Conservation (phyloP, 2,888 invertebrate species). For the Ennomos erosarius region DNA sequence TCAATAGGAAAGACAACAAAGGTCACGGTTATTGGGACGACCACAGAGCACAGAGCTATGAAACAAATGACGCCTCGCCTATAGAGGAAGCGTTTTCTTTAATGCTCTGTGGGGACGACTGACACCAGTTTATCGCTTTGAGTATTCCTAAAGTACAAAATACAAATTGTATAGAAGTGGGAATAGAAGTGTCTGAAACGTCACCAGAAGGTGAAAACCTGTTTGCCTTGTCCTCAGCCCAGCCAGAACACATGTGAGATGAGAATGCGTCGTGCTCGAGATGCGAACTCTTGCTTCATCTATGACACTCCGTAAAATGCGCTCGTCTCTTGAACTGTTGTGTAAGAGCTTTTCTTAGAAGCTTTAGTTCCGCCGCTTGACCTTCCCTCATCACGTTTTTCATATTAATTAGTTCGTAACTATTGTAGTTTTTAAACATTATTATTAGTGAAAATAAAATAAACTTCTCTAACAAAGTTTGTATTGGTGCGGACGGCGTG, state of each 20-base stretch:
- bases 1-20: too few relatives aligned
- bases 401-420: background rate
- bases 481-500: background rate
- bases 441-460: background rate
- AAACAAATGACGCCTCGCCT: too few relatives aligned
- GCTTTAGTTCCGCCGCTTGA: slow-evolving; percentile 8
- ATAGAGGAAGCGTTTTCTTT: too few relatives aligned
- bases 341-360: slow-evolving; percentile 20
- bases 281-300: background rate
- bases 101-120: too few relatives aligned
- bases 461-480: slow-evolving; percentile 4
- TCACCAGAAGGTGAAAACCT: background rate
- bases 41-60: too few relatives aligned
- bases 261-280: background rate
- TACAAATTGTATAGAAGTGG: background rate
- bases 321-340: slow-evolving; percentile 2
- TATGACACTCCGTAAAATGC: background rate
- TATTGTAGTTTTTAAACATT: background rate
- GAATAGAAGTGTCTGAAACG: background rate
- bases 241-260: background rate
- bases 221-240: slow-evolving; percentile 3
- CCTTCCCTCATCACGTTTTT: slow-evolving; percentile 1
- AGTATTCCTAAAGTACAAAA: too few relatives aligned
- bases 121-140: too few relatives aligned
- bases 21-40: too few relatives aligned